Conservation (phyloP, 2,797 vertebrate species). For the Xenentodon cancila region DNA sequence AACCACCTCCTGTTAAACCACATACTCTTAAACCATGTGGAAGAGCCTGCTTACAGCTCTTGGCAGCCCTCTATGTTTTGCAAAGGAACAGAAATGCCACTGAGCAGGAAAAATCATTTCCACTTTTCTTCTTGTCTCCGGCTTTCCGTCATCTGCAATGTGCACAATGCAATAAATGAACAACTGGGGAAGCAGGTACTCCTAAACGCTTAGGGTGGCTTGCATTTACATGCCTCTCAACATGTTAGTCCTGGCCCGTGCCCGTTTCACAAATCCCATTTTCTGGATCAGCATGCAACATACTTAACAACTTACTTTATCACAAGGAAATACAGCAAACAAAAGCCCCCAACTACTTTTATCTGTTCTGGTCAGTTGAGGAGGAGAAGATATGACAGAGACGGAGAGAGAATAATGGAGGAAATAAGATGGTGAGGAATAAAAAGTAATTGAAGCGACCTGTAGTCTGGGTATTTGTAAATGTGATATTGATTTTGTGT, state of each 20-base stretch:
- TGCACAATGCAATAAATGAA: constrained; percentile 58
- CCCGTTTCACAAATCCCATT: constrained; percentile 64
- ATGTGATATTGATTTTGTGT: constrained; percentile 71
- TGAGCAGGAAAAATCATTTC: constrained; percentile 46
- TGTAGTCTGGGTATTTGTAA: constrained; percentile 75
- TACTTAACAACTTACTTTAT: constrained; percentile 65
- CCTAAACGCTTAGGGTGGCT: constrained; percentile 26
- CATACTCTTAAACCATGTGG: constrained; percentile 38
- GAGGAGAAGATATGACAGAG: constrained; percentile 8
- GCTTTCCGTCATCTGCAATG: constrained; percentile 24
- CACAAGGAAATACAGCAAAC: constrained; percentile 52
- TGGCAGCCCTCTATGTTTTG: constrained; percentile 39
- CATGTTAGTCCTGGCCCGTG: constrained; percentile 14
- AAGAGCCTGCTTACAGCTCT: constrained; percentile 38
- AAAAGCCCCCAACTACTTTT: constrained; percentile 40
- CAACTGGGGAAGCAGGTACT: constrained; percentile 32
- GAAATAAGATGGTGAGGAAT: constrained; percentile 28
- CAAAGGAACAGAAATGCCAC: constrained; percentile 61
- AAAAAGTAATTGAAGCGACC: constrained; percentile 67
- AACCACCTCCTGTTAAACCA: constrained; percentile 53
- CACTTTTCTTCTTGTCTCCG: constrained; percentile 13
- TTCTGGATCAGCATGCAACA: constrained; percentile 49
- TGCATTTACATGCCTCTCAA: constrained; percentile 30
- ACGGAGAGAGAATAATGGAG: constrained; percentile 1
- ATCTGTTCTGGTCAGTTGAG: constrained; percentile 29